Conservation (phyloP, 2,888 invertebrate species). For the Branchinecta sandiegonensis region DNA sequence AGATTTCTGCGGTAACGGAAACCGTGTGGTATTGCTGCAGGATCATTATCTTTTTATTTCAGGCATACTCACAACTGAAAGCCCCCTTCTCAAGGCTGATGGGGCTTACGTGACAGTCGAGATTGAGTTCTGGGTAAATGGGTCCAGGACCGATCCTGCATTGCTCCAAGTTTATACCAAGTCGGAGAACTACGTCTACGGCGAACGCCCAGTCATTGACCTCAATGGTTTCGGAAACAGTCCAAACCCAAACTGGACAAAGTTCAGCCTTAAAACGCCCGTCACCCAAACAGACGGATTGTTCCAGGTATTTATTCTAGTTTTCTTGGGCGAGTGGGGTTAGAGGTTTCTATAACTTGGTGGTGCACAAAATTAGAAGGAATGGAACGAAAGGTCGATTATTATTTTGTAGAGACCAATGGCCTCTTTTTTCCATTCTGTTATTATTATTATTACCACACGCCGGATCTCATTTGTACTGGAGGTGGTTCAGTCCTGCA, state of each 20-base stretch:
- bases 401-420: no score
- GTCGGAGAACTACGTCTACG: neutral
- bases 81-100: neutral
- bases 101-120: neutral
- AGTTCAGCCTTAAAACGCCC: neutral
- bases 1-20: no score
- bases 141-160: neutral
- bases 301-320: neutral
- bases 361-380: no score
- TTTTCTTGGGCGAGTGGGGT: no score
- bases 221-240: neutral
- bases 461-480: no score
- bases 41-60: neutral
- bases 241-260: neutral
- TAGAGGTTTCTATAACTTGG: no score
- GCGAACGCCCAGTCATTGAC: neutral
- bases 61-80: neutral
- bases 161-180: neutral
- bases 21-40: no score
- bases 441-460: no score
- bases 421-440: no score
- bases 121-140: slow-evolving; percentile 5
- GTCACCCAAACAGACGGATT: slow-evolving; percentile 7
- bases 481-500: no score
- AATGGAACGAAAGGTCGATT: no score